Percentiles rank a stretch among this genome's conserved stretches.
These are phyloP conservation scores for Telmatherina bonti DNA, from an alignment of 2,797 vertebrate species.

Conservation along the genomic window DNA sequence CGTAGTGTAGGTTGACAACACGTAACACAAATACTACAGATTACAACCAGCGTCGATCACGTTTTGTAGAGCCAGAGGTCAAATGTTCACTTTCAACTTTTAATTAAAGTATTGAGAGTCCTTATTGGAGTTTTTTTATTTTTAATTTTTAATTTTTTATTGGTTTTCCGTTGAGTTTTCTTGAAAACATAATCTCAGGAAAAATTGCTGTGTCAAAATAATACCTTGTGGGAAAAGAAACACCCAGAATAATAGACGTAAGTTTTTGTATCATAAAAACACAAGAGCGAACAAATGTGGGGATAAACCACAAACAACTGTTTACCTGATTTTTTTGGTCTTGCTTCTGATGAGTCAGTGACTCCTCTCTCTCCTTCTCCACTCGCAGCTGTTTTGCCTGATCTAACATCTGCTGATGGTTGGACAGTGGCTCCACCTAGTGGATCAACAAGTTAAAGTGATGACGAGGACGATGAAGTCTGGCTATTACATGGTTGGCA, in stretches of 20 bases:
- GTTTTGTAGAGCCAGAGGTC: background rate
- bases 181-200: too few relatives aligned
- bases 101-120: too few relatives aligned
- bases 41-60: background rate
- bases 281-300: background rate
- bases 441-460: slow-evolving; percentile 65
- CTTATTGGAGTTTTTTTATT: background rate
- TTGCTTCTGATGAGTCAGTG: slow-evolving; percentile 93
- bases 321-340: slow-evolving; percentile 97
- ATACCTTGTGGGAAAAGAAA: too few relatives aligned
- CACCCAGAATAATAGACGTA: background rate
- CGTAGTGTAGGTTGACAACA: background rate
- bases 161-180: background rate
- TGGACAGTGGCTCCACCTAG: slow-evolving; percentile 98
- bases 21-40: background rate
- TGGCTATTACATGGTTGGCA: slow-evolving; percentile 1
- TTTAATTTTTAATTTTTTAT: background rate
- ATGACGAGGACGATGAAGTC: background rate
- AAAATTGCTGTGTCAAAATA: too few relatives aligned
- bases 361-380: slow-evolving; percentile 95
- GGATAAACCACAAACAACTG: slow-evolving; percentile 25
- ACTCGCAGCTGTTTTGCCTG: slow-evolving; percentile 93
- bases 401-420: slow-evolving; percentile 95
- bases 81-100: background rate
- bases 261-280: background rate